Base-by-base conservation (phyloP, 1,140 invertebrate species). In the Papilio aristodemus region DNA sequence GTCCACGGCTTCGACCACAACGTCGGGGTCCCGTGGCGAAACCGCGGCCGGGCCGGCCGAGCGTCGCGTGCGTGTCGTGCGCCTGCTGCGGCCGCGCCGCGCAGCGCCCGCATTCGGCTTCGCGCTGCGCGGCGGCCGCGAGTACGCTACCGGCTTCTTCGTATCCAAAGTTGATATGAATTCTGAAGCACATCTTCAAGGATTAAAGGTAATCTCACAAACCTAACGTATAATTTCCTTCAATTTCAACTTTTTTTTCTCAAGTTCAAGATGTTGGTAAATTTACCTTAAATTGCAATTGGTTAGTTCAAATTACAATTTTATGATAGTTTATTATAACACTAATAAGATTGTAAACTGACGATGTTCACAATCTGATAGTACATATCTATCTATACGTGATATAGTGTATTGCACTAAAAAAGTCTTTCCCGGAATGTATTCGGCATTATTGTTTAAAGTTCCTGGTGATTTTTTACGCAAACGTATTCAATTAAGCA, bases 91-190 rank as follows among this genome's bases (percentile, higher is more conserved):
- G 7, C 89, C 90, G 41, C 85, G 88, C 63, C 75, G 86, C 36
- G 79, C 86, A 6, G 78, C 83, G 6, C 86, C 89, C 0, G 87
- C 87, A 19, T 89, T 97, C 70, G 97, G 97, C 0, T 98, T 98
- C 91, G 96, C 96, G 5, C 93, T 98, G n/a, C 93, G 97, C 1
- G 97, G 97, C 67, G 97, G 98, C 3, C 93, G 95, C 66, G 98
- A 99, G 87, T 97, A 98, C 90, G 96, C 96, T 10, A 97, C 97
- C 0, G 98, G 97, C 27, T 96, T 98, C 90, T 99, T 97, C 92
- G 95, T 99, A 37, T 97, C 97, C 10, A 94, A 96, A 75, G 95
- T 99, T 4, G 95, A 97, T 68, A 93, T 94, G 2, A 95, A 95
- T 17, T 97, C 97, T 0, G 96, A 98, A 82, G 97, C 97, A 8